A percentile compares a stretch with the other conserved stretches of the same genome.
Conservation (phyloP, 2,888 invertebrate genomes). For the Mellilla xanthometata region DNA sequence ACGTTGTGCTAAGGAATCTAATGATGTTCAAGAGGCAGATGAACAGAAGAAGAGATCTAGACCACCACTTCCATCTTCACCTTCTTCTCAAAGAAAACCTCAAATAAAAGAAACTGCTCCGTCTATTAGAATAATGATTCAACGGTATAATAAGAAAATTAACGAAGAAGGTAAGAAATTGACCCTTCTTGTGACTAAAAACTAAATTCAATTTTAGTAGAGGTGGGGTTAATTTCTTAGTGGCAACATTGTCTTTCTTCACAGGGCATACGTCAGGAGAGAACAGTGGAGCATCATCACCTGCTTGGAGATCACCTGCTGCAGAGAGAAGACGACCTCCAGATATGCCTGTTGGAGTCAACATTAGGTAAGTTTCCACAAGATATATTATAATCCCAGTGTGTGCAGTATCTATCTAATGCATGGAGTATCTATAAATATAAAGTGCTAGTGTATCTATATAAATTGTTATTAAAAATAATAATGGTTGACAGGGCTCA, state of each 20-base stretch:
- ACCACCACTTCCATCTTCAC: slow-evolving; percentile 84
- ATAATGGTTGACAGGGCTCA: no score
- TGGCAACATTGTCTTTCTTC: slow-evolving; percentile 4
- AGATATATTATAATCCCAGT: no score
- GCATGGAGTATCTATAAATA: no score
- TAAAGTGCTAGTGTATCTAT: no score
- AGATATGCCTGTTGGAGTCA: slow-evolving; percentile 76
- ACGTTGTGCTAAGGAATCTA: slow-evolving; percentile 58
- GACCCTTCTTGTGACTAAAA: no score
- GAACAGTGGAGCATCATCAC: slow-evolving; percentile 85
- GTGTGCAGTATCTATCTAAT: no score
- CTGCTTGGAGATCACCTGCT: slow-evolving; percentile 85
- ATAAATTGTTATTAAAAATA: no score
- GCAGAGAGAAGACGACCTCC: slow-evolving; percentile 82
- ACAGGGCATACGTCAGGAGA: slow-evolving; percentile 70
- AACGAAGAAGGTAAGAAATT: slow-evolving; percentile 73
- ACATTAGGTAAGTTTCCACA: slow-evolving; percentile 63
- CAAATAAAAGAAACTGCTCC: slow-evolving; percentile 85
- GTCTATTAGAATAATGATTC: slow-evolving; percentile 87
- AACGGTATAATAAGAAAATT: slow-evolving; percentile 85
- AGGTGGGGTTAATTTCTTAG: no score
- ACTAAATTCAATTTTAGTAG: no score
- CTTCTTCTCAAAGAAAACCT: slow-evolving; percentile 79
- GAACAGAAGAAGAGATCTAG: slow-evolving; percentile 60
- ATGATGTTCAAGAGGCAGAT: slow-evolving; percentile 61